Percentiles rank a stretch among this genome's conserved stretches.
phyloP scores from a whole-genome alignment of 2,113 vertebrate genomes.

The Chlamydotis undulata region DNA sequence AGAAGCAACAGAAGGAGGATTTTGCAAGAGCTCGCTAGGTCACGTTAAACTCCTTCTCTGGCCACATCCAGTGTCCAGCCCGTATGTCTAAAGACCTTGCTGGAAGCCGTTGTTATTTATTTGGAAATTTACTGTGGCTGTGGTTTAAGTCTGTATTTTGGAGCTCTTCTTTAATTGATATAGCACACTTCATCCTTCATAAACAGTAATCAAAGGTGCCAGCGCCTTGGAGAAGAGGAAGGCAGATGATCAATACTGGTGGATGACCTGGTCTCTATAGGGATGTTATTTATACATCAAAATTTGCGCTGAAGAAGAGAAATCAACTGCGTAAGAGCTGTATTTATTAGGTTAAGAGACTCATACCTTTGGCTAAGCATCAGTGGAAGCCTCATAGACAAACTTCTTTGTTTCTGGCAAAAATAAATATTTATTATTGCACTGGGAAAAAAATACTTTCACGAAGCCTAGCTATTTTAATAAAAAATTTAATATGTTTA shows the following conservation, averaged over 20 bases:
- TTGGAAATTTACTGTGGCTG: slow-evolving; percentile 37
- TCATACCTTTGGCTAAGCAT: slow-evolving; percentile 56
- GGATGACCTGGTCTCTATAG: not conserved
- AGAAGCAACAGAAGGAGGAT: slow-evolving; percentile 66
- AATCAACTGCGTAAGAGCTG: not conserved
- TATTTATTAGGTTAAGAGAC: not conserved
- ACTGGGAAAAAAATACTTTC: slow-evolving; percentile 34
- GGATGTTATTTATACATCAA: not conserved
- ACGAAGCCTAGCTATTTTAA: slow-evolving; percentile 66
- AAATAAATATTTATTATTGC: slow-evolving; percentile 71
- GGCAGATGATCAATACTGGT: not conserved
- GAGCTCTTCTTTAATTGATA: not conserved
- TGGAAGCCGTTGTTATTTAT: slow-evolving; percentile 52
- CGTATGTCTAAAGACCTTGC: slow-evolving; percentile 57
- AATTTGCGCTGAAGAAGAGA: not conserved
- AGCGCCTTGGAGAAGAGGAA: not conserved
- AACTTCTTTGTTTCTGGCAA: slow-evolving; percentile 59
- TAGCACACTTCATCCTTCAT: not conserved
- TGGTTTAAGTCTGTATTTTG: not conserved
- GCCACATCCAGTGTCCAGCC: slow-evolving; percentile 57
- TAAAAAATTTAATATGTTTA: slow-evolving; percentile 66
- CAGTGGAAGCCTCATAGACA: slow-evolving; percentile 4
- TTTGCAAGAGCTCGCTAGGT: slow-evolving; percentile 40
- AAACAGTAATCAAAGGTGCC: not conserved
- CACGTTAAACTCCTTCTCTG: slow-evolving; percentile 49